phyloP scores from a whole-genome alignment of 2,797 vertebrate species.

The Catamblyrhynchus diadema region DNA sequence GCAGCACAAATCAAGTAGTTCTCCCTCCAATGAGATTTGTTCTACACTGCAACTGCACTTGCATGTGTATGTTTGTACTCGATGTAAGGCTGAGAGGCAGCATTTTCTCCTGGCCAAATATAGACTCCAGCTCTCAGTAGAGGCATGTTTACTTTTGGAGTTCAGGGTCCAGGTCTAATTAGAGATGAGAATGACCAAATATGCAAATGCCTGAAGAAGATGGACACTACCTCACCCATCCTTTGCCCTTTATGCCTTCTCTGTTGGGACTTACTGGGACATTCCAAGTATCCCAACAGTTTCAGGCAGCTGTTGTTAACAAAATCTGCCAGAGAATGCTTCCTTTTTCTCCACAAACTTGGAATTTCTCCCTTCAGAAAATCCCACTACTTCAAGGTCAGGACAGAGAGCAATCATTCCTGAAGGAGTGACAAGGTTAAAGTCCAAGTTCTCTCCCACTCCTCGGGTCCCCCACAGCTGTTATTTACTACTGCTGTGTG shows the following conservation, averaged over 20 bases:
- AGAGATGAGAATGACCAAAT: neutral
- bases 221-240: neutral
- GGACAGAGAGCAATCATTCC: constrained; percentile 6
- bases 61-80: neutral
- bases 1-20: constrained; percentile 34
- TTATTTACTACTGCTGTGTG: constrained; percentile 30
- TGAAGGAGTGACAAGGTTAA: constrained; percentile 34
- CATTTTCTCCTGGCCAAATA: neutral
- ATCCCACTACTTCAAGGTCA: constrained; percentile 30
- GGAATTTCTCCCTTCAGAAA: constrained; percentile 35
- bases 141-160: neutral
- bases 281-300: constrained; percentile 5
- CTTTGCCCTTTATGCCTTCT: neutral
- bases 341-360: constrained; percentile 21
- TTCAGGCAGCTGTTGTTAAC: constrained; percentile 38
- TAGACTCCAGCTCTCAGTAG: neutral
- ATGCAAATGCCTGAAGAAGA: neutral
- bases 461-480: neutral
- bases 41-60: neutral
- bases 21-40: neutral
- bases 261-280: neutral
- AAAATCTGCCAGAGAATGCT: constrained; percentile 18
- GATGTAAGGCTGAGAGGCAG: neutral
- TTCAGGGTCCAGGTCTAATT: neutral
- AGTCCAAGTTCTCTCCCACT: neutral